These are phyloP conservation scores for Hemicentrotus pulcherrimus DNA, from an alignment of 35 echinoderm and acorn worm genomes.

Conservation along the genomic window DNA sequence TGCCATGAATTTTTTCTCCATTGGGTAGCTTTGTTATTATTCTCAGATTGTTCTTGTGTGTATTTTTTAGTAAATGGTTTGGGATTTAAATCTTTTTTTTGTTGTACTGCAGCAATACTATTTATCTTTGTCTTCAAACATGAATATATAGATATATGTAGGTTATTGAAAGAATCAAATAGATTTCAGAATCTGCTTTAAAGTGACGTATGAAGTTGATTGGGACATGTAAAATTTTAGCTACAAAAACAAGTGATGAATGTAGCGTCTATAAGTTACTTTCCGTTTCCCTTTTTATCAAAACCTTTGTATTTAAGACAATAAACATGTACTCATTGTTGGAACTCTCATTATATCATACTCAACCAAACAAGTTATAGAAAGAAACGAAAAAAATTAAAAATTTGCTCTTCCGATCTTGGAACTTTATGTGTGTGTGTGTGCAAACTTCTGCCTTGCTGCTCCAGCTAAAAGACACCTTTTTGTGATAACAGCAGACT, in stretches of 20 bases:
- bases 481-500: conserved; percentile 46
- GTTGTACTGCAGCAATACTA: too few relatives aligned
- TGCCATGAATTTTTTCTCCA: too few relatives aligned
- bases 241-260: conserved; percentile 46
- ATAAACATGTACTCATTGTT: conserved; percentile 49
- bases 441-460: conserved; percentile 45
- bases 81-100: too few relatives aligned
- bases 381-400: conserved; percentile 18
- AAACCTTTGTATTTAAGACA: conserved; percentile 52
- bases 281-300: conserved; percentile 44
- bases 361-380: conserved; percentile 17
- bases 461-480: conserved; percentile 51
- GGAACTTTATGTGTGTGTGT: conserved; percentile 1
- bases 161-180: too few relatives aligned
- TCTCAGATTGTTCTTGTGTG: too few relatives aligned
- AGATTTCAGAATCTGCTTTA: too few relatives aligned
- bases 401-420: conserved; percentile 31
- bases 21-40: too few relatives aligned
- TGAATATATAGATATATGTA: too few relatives aligned
- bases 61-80: too few relatives aligned
- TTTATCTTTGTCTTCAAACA: too few relatives aligned
- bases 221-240: conserved; percentile 33
- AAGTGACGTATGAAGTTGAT: too few relatives aligned
- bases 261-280: conserved; percentile 52
- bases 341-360: conserved; percentile 43